Conservation (phyloP, 2,888 invertebrate species). For the Peribatodes rhomboidaria region DNA sequence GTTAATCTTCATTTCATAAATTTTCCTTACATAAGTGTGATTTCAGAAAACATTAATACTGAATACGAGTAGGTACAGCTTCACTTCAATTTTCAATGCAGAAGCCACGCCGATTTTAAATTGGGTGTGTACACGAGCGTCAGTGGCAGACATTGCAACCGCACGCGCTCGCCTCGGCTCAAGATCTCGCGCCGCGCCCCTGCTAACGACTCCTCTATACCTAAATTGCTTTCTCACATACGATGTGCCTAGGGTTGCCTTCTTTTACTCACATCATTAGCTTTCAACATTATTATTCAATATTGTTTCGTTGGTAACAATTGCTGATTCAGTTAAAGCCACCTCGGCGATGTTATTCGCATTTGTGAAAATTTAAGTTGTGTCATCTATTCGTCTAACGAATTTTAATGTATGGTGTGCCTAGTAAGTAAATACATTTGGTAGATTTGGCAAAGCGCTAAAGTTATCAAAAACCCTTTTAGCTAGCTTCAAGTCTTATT, state of each 20-base stretch:
- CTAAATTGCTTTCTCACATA: constrained; percentile 33
- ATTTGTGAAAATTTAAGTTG: no score
- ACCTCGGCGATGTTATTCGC: no score
- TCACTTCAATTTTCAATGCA: constrained; percentile 11
- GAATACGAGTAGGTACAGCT: background rate
- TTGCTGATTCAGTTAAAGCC: no score
- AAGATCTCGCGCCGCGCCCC: constrained; percentile 7
- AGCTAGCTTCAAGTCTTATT: no score
- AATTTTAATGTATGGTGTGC: no score
- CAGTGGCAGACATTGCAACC: constrained; percentile 26
- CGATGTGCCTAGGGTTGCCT: constrained; percentile 16
- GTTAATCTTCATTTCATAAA: no score
- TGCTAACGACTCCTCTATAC: constrained; percentile 36
- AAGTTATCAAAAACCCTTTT: no score
- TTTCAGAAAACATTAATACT: background rate
- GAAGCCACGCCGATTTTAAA: constrained; percentile 13
- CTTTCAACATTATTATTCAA: background rate
- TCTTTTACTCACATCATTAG: background rate
- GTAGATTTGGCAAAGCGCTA: no score
- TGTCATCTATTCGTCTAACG: no score
- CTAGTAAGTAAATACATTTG: no score
- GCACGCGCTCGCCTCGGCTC: constrained; percentile 17
- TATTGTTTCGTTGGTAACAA: background rate
- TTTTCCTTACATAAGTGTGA: no score
- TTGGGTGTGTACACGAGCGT: constrained; percentile 12